A percentile compares a stretch with the other conserved stretches of the same genome.
phyloP scores from a whole-genome alignment of 2,113 vertebrate genomes.

The Gorsachius goisagi region DNA sequence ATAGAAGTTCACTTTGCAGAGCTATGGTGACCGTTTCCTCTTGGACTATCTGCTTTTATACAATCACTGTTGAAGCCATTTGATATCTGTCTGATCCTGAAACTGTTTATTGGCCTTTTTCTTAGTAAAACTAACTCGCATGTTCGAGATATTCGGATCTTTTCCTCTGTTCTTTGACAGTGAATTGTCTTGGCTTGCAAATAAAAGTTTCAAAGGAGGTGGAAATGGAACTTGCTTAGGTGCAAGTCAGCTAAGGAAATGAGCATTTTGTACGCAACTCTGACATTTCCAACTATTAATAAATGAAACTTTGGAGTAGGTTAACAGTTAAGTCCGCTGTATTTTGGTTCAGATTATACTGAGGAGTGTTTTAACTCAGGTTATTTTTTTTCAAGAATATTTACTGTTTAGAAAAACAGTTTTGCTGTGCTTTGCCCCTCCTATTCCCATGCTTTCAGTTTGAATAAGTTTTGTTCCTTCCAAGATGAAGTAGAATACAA shows the following conservation, averaged over 20 bases:
- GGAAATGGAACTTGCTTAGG: background rate
- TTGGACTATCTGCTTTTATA: background rate
- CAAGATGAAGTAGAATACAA: background rate
- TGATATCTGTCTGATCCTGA: background rate
- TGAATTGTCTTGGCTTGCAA: background rate
- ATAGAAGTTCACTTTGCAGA: background rate
- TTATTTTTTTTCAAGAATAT: background rate
- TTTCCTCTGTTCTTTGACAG: background rate
- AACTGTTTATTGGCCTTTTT: background rate
- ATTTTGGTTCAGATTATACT: background rate
- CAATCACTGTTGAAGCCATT: background rate
- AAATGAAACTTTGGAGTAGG: background rate
- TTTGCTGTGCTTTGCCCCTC: background rate
- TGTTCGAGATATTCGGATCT: background rate
- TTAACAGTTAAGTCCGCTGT: background rate
- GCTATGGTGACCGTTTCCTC: background rate
- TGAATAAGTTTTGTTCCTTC: background rate
- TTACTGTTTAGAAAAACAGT: background rate
- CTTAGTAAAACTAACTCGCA: background rate
- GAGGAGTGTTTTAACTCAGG: background rate
- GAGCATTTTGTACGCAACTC: background rate
- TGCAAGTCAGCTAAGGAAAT: background rate
- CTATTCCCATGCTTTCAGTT: background rate
- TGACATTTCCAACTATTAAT: background rate
- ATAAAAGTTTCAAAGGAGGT: background rate